A percentile compares a stretch with the other conserved stretches of the same genome.
phyloP scores from a whole-genome alignment of 2,113 vertebrate species.

The Thalassarche chlororhynchos region DNA sequence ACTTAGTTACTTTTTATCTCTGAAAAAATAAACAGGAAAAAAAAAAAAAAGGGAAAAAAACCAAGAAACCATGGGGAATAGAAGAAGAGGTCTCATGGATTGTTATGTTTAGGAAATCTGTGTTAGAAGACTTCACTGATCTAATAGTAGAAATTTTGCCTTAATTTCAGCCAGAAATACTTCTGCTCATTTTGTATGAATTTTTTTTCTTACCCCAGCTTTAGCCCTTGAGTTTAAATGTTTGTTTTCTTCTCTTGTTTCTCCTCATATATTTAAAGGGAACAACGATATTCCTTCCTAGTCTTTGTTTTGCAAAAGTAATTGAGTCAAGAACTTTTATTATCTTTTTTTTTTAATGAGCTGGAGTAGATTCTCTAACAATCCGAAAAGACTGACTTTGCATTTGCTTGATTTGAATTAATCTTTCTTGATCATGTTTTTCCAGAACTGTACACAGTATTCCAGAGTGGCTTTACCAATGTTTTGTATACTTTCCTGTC shows the following conservation, averaged over 20 bases:
- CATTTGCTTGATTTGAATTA: not conserved
- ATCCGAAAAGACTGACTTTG: not conserved
- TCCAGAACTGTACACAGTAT: not conserved
- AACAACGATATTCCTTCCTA: not conserved
- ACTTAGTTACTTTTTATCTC: not conserved
- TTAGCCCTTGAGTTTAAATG: not conserved
- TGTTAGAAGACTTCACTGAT: not conserved
- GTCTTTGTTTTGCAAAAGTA: not conserved
- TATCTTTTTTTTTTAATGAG: not conserved
- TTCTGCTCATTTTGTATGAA: not conserved
- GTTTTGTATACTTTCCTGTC: not conserved
- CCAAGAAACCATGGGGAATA: fast-evolving
- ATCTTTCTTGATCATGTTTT: not conserved
- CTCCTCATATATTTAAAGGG: not conserved
- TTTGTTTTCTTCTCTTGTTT: not conserved
- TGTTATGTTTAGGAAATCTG: not conserved
- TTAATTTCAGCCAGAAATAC: not conserved
- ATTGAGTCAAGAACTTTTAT: not conserved
- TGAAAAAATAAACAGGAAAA: not conserved
- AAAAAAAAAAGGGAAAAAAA: no score
- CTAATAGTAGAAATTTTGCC: not conserved
- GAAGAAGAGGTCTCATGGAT: not conserved
- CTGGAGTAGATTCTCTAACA: not conserved
- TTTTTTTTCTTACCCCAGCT: not conserved
- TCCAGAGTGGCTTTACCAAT: not conserved